phyloP scores from a whole-genome alignment of 2,113 vertebrate genomes.

The Oryzias javanicus region DNA sequence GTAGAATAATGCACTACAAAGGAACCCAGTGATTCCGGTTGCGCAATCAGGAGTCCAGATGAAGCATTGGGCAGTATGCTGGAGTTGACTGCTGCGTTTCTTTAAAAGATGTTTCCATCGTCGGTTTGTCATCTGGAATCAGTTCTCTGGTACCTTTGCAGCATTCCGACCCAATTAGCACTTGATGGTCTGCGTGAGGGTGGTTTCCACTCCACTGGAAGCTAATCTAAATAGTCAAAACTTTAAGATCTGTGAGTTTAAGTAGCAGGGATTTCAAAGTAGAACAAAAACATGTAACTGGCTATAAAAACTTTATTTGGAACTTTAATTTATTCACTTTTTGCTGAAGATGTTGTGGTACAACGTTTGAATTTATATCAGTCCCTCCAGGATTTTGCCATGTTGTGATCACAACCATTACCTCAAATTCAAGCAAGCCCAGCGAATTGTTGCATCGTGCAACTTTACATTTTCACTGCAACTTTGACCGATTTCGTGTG shows the following conservation, averaged over 20 bases:
- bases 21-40: slow-evolving; percentile 35
- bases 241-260: slow-evolving; percentile 43
- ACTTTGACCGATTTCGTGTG: no score
- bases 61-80: slow-evolving; percentile 48
- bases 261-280: slow-evolving; percentile 30
- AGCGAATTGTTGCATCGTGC: no score
- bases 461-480: no score
- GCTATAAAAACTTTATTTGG: not conserved
- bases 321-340: no score
- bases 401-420: no score
- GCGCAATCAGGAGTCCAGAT: slow-evolving; percentile 51
- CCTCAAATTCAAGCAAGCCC: no score
- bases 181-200: slow-evolving; percentile 79
- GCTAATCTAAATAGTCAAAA: slow-evolving; percentile 61
- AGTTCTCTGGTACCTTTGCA: slow-evolving; percentile 55
- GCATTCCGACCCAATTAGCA: slow-evolving; percentile 75
- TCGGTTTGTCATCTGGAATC: slow-evolving; percentile 72
- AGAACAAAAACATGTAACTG: slow-evolving; percentile 8
- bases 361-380: no score
- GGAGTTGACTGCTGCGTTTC: slow-evolving; percentile 64
- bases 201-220: slow-evolving; percentile 62
- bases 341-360: no score
- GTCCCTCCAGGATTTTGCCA: no score
- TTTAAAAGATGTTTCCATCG: slow-evolving; percentile 68
- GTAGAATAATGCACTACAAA: slow-evolving; percentile 37